Percentiles rank a stretch among this genome's conserved stretches.
Evolutionary conservation across 2,797 vertebrate species (phyloP).

Genomic region (Gambusia yucatana): DNA sequence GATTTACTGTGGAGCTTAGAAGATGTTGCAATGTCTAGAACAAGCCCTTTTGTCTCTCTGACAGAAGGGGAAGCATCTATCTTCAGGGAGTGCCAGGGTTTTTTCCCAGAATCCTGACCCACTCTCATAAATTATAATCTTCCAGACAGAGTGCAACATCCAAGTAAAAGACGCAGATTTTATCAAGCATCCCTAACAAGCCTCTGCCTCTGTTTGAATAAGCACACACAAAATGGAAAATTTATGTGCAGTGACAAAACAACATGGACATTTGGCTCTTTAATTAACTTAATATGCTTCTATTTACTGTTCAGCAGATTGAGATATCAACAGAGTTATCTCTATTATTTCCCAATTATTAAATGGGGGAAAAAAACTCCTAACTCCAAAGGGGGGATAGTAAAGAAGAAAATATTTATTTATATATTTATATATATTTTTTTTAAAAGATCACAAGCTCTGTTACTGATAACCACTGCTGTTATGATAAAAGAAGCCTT

Average conservation of each 20-base stretch:
- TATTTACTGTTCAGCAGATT: conserved; percentile 52
- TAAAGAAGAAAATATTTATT: conserved; percentile 21
- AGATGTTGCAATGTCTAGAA: conserved; percentile 68
- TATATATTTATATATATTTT: conserved; percentile 5
- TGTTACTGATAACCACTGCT: conserved; percentile 67
- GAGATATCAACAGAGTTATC: conserved; percentile 10
- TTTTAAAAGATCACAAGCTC: conserved; percentile 39
- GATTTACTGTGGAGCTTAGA: conserved; percentile 52
- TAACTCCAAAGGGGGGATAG: conserved; percentile 31
- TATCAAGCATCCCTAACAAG: conserved; percentile 35
- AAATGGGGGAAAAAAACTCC: background rate
- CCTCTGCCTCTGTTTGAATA: conserved; percentile 32
- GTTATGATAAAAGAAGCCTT: conserved; percentile 61
- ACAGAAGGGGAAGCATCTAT: conserved; percentile 66
- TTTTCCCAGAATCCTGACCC: conserved; percentile 68
- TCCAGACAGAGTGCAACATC: conserved; percentile 49
- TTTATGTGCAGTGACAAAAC: conserved; percentile 41
- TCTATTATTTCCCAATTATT: background rate
- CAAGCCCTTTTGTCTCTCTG: conserved; percentile 64
- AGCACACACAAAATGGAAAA: conserved; percentile 14
- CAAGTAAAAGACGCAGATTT: conserved; percentile 46
- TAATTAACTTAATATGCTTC: conserved; percentile 10
- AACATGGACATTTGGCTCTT: conserved; percentile 28
- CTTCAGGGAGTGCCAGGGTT: conserved; percentile 67
- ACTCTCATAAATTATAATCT: conserved; percentile 62